Conservation (phyloP, 1,140 invertebrate species). For the Ceratina calcarata region DNA sequence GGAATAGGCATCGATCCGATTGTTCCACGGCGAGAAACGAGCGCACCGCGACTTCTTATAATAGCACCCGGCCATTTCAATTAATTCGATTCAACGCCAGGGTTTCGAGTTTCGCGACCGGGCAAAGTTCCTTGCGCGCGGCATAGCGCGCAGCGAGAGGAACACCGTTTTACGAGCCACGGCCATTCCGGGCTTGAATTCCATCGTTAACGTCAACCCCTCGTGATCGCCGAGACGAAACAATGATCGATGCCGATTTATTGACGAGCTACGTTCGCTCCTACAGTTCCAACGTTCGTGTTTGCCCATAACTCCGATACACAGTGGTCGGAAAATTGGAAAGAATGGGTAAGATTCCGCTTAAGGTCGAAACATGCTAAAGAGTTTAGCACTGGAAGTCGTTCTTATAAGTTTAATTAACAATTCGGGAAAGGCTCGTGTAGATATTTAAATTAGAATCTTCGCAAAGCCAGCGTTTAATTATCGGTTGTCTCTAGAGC, state of each 20-base stretch:
- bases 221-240: slow-evolving; percentile 39
- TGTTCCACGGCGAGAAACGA: slow-evolving; percentile 18
- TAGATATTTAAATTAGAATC: not conserved
- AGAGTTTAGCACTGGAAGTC: too few relatives aligned
- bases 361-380: too few relatives aligned
- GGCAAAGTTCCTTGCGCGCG: not conserved
- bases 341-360: too few relatives aligned
- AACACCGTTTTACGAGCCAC: slow-evolving; percentile 18
- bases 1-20: slow-evolving; percentile 38
- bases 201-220: slow-evolving; percentile 44
- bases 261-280: slow-evolving; percentile 13
- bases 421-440: too few relatives aligned
- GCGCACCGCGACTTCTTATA: slow-evolving; percentile 37
- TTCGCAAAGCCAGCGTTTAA: not conserved
- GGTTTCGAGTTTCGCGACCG: slow-evolving; percentile 37
- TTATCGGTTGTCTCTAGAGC: too few relatives aligned
- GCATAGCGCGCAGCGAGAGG: not conserved
- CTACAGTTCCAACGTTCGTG: not conserved
- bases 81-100: slow-evolving; percentile 51
- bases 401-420: too few relatives aligned
- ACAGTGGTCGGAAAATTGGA: not conserved
- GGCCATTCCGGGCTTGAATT: slow-evolving; percentile 13
- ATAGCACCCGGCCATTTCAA: slow-evolving; percentile 54
- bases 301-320: not conserved
- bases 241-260: slow-evolving; percentile 40